A percentile compares a stretch with the other conserved stretches of the same genome.
phyloP scores from a whole-genome alignment of 1,140 invertebrate species.

The Heliconius congener region DNA sequence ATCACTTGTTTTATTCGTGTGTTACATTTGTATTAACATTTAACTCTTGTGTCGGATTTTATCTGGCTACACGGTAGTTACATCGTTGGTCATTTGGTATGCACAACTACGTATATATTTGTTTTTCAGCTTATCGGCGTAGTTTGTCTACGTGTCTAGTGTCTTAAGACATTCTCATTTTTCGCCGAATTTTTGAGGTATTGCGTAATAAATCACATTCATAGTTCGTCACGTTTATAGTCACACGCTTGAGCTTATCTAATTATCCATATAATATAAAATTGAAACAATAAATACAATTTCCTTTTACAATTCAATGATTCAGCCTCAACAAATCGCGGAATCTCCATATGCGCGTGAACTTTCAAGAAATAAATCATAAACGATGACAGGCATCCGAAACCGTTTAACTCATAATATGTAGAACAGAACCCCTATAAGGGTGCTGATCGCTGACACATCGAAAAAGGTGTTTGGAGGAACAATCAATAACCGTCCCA shows the following conservation, averaged over 20 bases:
- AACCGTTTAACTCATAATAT: slow-evolving; percentile 68
- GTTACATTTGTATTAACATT: slow-evolving; percentile 28
- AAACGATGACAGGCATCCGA: slow-evolving; percentile 51
- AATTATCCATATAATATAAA: too few relatives aligned
- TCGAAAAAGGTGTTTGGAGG: slow-evolving; percentile 70
- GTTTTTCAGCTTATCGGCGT: too few relatives aligned
- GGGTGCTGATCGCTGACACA: slow-evolving; percentile 62
- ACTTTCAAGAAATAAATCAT: slow-evolving; percentile 23
- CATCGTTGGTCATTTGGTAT: not conserved
- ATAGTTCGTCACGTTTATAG: too few relatives aligned
- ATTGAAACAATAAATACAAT: not conserved
- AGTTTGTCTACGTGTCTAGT: too few relatives aligned
- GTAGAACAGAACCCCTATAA: slow-evolving; percentile 55
- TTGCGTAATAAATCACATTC: too few relatives aligned
- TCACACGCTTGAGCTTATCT: too few relatives aligned
- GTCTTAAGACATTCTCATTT: too few relatives aligned
- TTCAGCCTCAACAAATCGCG: not conserved
- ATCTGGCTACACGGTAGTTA: slow-evolving; percentile 2
- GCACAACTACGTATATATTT: not conserved
- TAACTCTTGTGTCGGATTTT: slow-evolving; percentile 21
- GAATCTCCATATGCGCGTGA: not conserved
- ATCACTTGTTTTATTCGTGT: slow-evolving; percentile 35
- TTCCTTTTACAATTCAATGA: not conserved
- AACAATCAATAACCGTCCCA: slow-evolving; percentile 73
- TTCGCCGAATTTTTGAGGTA: too few relatives aligned